These are phyloP conservation scores for Dasyurus viverrinus DNA, from an alignment of 2,113 vertebrate species.

Conservation along the genomic window DNA sequence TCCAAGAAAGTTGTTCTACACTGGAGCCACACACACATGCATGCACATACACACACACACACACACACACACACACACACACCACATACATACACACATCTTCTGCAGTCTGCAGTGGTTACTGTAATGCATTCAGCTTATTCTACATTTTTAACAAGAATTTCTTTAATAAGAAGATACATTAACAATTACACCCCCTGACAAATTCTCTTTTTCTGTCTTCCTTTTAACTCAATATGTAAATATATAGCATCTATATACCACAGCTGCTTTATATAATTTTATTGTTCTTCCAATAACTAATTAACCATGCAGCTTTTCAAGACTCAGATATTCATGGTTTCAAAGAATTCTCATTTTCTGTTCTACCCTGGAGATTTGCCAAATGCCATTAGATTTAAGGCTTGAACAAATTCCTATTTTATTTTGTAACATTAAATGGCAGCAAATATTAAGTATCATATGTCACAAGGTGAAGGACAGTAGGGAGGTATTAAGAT, in stretches of 20 bases:
- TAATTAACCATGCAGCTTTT: conserved; percentile 39
- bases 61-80: background rate
- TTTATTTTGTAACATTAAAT: conserved; percentile 64
- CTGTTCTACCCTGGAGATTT: conserved; percentile 21
- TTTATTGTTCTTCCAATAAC: conserved; percentile 29
- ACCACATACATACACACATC: too few species aligned
- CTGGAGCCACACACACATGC: background rate
- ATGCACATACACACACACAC: too few species aligned
- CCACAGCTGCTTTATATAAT: background rate
- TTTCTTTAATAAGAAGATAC: background rate
- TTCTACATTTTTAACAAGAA: conserved; percentile 54
- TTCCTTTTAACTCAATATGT: conserved; percentile 19
- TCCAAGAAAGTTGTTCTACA: background rate
- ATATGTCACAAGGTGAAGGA: conserved; percentile 61
- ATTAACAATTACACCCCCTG: background rate
- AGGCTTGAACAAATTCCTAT: background rate
- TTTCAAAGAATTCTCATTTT: conserved; percentile 42
- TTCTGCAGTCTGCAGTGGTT: conserved; percentile 2
- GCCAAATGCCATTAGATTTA: conserved; percentile 25
- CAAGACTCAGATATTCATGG: background rate
- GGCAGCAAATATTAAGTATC: conserved; percentile 56
- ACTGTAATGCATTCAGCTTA: background rate
- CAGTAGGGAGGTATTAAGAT: conserved; percentile 51
- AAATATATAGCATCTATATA: conserved; percentile 23
- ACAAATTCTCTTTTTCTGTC: background rate